A percentile compares a stretch with the other conserved stretches of the same genome.
These are phyloP conservation scores for Noctua janthina DNA, from an alignment of 2,888 invertebrate species.

Conservation along the genomic window DNA sequence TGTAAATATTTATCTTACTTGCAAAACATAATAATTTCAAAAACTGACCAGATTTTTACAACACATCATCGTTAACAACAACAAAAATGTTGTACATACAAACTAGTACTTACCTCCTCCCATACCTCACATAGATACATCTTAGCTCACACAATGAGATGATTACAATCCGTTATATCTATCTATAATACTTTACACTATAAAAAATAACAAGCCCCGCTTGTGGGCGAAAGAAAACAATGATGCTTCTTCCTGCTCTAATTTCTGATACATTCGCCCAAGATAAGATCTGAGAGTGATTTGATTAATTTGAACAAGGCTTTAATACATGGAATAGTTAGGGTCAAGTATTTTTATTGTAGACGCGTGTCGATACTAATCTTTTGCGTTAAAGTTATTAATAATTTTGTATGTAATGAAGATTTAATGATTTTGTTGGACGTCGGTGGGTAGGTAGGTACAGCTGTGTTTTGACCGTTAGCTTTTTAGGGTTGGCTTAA, in stretches of 20 bases:
- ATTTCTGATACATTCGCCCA: constrained; percentile 84
- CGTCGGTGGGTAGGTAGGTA: constrained; percentile 22
- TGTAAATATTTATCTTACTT: not conserved
- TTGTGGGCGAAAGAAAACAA: constrained; percentile 90
- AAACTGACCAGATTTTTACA: not conserved
- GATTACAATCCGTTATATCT: constrained; percentile 90
- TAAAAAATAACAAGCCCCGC: constrained; percentile 82
- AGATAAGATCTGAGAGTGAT: constrained; percentile 86
- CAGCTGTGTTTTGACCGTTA: constrained; percentile 65
- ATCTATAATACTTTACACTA: constrained; percentile 81
- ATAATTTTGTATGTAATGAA: constrained; percentile 86
- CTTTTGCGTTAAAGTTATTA: constrained; percentile 83
- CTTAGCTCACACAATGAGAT: constrained; percentile 89
- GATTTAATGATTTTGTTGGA: constrained; percentile 80
- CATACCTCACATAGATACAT: constrained; percentile 79
- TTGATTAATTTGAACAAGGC: constrained; percentile 89
- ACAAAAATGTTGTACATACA: not conserved
- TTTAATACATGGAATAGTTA: constrained; percentile 83
- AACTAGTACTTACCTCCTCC: constrained; percentile 72
- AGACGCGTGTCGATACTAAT: constrained; percentile 89
- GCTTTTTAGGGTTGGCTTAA: not conserved
- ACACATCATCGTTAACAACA: not conserved
- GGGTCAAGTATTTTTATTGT: constrained; percentile 87
- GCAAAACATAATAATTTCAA: not conserved
- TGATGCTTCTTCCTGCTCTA: constrained; percentile 88